phyloP scores from a whole-genome alignment of 2,797 vertebrate genomes.

The Sebastolobus alascanus region DNA sequence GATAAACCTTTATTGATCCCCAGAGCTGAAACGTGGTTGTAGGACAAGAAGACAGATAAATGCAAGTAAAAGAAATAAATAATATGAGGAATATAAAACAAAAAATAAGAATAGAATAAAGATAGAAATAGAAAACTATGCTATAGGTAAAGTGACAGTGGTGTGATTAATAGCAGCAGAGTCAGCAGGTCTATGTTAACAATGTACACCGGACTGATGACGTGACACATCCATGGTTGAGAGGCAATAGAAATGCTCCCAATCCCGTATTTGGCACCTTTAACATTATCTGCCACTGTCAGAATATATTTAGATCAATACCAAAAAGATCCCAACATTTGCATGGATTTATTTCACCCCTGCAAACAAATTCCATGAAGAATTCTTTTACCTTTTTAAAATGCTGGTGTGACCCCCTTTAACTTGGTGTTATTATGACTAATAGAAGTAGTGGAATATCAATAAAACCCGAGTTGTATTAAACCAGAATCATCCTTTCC shows the following conservation, averaged over 20 bases:
- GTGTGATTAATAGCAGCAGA: no score
- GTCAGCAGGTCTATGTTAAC: no score
- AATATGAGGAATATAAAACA: no score
- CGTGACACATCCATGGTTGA: no score
- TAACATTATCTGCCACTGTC: not conserved
- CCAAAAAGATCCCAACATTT: not conserved
- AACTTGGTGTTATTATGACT: not conserved
- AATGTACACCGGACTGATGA: no score
- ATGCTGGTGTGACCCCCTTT: not conserved
- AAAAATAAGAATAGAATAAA: no score
- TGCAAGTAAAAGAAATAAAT: not conserved
- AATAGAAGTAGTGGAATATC: not conserved
- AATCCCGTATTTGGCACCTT: no score
- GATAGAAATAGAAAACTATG: no score
- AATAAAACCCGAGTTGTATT: not conserved
- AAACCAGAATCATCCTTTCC: not conserved
- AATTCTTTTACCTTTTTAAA: not conserved
- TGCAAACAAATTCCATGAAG: not conserved
- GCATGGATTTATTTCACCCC: not conserved
- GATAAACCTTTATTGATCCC: not conserved
- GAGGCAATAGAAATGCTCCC: no score
- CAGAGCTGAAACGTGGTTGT: not conserved
- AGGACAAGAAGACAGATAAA: not conserved
- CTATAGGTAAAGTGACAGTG: no score
- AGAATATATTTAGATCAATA: not conserved